Conservation (phyloP, 2,113 vertebrate genomes). For the Takifugu bimaculatus region DNA sequence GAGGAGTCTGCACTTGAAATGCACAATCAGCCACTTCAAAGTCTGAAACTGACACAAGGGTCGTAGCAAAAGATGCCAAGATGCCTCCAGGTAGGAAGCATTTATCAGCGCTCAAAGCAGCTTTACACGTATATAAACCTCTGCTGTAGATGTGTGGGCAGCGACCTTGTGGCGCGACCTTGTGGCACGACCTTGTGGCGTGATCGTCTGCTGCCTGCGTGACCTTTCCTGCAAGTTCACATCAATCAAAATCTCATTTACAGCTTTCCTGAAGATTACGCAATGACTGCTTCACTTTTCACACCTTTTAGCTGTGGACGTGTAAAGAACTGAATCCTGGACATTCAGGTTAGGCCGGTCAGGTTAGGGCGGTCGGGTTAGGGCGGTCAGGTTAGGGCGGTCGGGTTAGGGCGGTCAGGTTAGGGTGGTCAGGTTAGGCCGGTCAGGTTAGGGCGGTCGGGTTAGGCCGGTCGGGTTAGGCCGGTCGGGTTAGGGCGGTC, state of each 20-base stretch:
- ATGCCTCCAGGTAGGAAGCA: slow-evolving; percentile 7
- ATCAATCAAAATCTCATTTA: slow-evolving; percentile 59
- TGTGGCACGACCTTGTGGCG: slow-evolving; percentile 15
- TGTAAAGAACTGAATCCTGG: slow-evolving; percentile 17
- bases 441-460: no score
- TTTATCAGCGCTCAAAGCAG: not conserved
- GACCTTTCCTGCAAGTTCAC: slow-evolving; percentile 53
- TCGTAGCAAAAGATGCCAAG: not conserved
- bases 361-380: no score
- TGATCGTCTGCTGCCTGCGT: slow-evolving; percentile 44
- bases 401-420: no score
- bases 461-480: no score
- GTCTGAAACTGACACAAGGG: not conserved
- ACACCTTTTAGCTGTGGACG: not conserved
- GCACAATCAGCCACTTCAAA: slow-evolving; percentile 24
- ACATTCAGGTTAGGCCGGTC: not conserved
- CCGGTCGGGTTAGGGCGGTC: no score
- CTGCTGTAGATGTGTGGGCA: no score
- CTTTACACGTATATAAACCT: no score
- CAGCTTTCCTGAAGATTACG: slow-evolving; percentile 35
- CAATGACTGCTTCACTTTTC: slow-evolving; percentile 34
- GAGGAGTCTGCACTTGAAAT: slow-evolving; percentile 27
- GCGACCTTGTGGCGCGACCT: not conserved
- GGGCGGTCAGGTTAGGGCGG: no score
- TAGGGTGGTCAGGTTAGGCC: no score